Base-by-base conservation (phyloP, 1,140 invertebrate genomes). In the Eupristina koningsbergeri region DNA sequence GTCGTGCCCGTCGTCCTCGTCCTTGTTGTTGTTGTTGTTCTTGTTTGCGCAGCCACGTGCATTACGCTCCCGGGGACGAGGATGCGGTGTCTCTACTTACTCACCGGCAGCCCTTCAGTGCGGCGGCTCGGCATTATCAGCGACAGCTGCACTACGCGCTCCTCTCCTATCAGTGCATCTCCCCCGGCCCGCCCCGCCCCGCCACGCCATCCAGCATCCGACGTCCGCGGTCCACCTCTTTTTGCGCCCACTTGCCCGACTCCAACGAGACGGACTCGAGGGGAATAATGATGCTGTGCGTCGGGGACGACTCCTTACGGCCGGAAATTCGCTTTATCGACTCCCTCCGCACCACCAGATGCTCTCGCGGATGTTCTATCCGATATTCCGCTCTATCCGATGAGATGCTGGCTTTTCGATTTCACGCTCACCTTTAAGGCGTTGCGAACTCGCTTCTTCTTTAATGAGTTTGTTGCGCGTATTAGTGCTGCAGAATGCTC, bases 141-240 rank as follows among this genome's bases (percentile, higher is more conserved):
- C 76, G 69, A 84, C 82, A 84, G 82, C 82, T 84, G 82, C 82
- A 50, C 76, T 84, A 53, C 36, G 82, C 41, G 75, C 11, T 41
- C 5, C 47, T 7, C 3, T 45, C 17, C 61, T 80, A 67, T 80
- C 63, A 69, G 41, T 45, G 53, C 53, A 58, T 58, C 53, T 58
- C 53, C 26, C 2, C 3, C 13, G 5, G 6, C 53, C 13, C 53
- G 19, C 53, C 41, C 41, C 41, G 6, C 41, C 11, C 41, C 41
- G 41, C 41, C 11, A 7, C 26, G n/a, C n/a, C n/a, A n/a, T n/a
- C n/a, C n/a, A n/a, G n/a, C n/a, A n/a, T n/a, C n/a, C n/a, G n/a
- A n/a, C n/a, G n/a, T n/a, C n/a, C n/a, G n/a, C n/a, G n/a, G n/a
- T n/a, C n/a, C n/a, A n/a, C n/a, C n/a, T n/a, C n/a, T n/a, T n/a